Evolutionary conservation across 2,113 vertebrate genomes (phyloP), one percentile per base, ranked within the genome.

Genomic region (Dromas ardeola): DNA sequence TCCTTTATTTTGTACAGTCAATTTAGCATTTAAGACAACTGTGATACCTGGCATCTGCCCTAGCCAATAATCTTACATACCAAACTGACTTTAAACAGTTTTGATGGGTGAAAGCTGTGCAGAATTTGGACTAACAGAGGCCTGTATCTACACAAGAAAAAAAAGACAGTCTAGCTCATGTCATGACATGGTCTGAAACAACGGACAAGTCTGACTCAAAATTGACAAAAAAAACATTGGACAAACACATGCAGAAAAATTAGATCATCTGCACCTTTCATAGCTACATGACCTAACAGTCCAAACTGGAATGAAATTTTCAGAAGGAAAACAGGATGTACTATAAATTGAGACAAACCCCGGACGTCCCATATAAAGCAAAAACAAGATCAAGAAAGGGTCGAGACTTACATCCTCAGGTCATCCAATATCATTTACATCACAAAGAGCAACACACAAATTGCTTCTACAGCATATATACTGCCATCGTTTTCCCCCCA

Each of bases 291-390:
- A 49, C 58, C 29, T 43, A 0, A 7, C 43, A 82, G 32, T 42
- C 52, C 61, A 69, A 65, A 81, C 26, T 34, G 26, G 43, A 79
- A 81, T 42, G 13, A 89, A 56, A 86, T 29, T 52, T 59, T 83
- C 81, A 69, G 65, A 0, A 81, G 30, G 53, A 89, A 95, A 94
- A 85, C 45, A 88, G 84, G 49, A 91, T 91, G 49, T 40, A 13
- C 61, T 92, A 81, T 53, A 73, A 93, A 85, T 34, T 87, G 86
- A 56, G 53, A 91, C 78, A 93, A 93, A 77, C 38, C 30, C 26
- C 6, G 1, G 84, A 82, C 29, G 79, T 88, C 19, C 50, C 80
- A 86, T 4, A 42, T 25, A 92, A 62, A 88, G 32, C 21, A 81
- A 61, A 81, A 84, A 32, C 45, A 77, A 76, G 26, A 22, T 70